These are phyloP conservation scores for Microtus ochrogaster DNA, from an alignment of 2,113 vertebrate species.

Conservation along the genomic window DNA sequence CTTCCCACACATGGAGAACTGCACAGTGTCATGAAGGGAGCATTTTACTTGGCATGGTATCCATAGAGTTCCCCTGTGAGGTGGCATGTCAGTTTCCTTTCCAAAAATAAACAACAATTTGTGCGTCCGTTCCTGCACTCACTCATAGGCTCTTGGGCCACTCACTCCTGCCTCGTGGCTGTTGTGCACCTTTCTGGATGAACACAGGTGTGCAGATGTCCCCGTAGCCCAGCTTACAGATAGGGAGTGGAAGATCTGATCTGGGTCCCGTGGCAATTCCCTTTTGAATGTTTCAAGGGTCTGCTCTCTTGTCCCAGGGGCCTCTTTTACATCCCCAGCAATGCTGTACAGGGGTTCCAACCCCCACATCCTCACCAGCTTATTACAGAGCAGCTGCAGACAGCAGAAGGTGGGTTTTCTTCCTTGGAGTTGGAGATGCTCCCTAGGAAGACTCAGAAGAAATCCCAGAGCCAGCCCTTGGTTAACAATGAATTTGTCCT, in stretches of 20 bases:
- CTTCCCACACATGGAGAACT: background rate
- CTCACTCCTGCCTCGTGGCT: background rate
- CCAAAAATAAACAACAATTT: background rate
- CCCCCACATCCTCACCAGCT: background rate
- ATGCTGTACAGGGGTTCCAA: background rate
- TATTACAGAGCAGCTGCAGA: background rate
- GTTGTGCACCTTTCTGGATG: background rate
- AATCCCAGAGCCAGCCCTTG: background rate
- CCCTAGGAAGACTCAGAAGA: background rate
- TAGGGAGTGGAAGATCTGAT: background rate
- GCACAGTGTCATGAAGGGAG: background rate
- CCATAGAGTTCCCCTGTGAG: background rate
- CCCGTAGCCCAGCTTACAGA: background rate
- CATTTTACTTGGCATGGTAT: background rate
- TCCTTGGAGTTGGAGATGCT: background rate
- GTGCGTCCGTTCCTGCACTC: no score
- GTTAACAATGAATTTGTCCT: background rate
- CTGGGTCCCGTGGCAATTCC: background rate
- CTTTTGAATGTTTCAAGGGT: background rate
- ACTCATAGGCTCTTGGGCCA: background rate
- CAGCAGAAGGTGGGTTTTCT: background rate
- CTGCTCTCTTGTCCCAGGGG: background rate
- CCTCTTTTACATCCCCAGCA: background rate
- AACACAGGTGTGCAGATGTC: background rate
- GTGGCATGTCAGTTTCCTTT: background rate